Evolutionary conservation across 2,113 vertebrate genomes (phyloP).

Genomic region (Ranitomeya imitator): DNA sequence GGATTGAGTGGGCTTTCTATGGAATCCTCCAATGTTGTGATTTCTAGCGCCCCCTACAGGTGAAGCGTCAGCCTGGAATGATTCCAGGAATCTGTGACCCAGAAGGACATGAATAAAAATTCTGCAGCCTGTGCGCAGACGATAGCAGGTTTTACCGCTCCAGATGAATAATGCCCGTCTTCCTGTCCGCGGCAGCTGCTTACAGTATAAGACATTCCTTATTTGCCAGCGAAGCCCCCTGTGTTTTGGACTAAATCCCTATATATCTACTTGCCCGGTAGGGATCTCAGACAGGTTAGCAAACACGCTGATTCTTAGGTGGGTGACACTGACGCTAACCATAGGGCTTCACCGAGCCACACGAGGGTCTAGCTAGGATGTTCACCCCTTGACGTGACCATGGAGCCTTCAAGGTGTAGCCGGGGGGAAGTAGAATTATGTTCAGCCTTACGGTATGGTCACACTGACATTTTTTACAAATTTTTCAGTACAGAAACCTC

Average conservation of each 20-base stretch:
- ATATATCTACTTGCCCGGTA: slow-evolving; percentile 10
- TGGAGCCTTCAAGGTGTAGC: neutral
- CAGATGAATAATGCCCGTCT: neutral
- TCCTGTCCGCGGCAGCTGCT: slow-evolving; percentile 16
- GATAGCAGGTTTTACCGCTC: neutral
- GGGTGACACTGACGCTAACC: slow-evolving; percentile 28
- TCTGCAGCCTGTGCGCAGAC: neutral
- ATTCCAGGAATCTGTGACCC: slow-evolving; percentile 26
- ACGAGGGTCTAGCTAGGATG: neutral
- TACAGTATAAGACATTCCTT: slow-evolving; percentile 22
- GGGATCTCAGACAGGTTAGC: slow-evolving; percentile 23
- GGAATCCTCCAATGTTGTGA: neutral
- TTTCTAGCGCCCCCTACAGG: neutral
- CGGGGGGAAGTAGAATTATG: neutral
- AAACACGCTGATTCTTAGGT: neutral
- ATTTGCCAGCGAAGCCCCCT: neutral
- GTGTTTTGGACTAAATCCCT: neutral
- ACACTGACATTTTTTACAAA: no score
- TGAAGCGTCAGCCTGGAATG: neutral
- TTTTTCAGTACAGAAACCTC: no score
- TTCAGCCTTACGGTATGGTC: neutral
- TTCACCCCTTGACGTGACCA: neutral
- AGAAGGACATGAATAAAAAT: slow-evolving; percentile 31
- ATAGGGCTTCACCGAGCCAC: neutral
- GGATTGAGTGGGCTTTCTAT: neutral